phyloP scores from a whole-genome alignment of 2,888 invertebrate species.

The Congeria kusceri region DNA sequence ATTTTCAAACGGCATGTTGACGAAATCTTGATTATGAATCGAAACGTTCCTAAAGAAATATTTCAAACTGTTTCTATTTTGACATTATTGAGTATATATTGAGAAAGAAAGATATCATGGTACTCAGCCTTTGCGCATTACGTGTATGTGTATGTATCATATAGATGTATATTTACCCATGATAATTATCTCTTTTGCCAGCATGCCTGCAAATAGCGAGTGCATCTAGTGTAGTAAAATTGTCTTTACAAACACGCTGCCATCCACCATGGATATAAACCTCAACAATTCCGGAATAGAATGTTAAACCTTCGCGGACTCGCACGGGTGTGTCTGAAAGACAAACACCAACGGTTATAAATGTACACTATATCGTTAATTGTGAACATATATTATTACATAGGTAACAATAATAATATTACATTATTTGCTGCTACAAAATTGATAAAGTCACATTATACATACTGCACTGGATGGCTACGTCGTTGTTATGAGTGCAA shows the following conservation, averaged over 20 bases:
- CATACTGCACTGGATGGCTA: slow-evolving; percentile 37
- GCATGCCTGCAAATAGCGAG: slow-evolving; percentile 14
- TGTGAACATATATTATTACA: background rate
- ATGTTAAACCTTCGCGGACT: slow-evolving; percentile 25
- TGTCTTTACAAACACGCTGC: slow-evolving; percentile 21
- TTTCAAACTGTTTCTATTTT: no score
- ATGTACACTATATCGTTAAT: background rate
- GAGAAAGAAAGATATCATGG: no score
- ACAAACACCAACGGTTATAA: no score
- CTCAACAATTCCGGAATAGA: slow-evolving; percentile 22
- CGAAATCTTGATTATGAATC: background rate
- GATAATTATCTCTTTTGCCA: background rate
- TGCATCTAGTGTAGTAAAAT: slow-evolving; percentile 29
- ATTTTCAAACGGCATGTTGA: background rate
- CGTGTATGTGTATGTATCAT: no score
- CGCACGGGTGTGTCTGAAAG: slow-evolving; percentile 37
- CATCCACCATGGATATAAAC: slow-evolving; percentile 29
- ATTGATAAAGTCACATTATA: no score
- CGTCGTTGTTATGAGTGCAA: slow-evolving; percentile 22
- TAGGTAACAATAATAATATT: background rate
- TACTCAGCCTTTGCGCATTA: no score
- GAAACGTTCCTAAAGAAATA: background rate
- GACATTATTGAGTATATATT: no score
- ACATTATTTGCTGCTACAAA: no score
- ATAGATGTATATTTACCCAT: background rate